Evolutionary conservation across 2,113 vertebrate species (phyloP), one percentile per base, ranked within the genome.

Genomic region (Aegotheles bennettii): DNA sequence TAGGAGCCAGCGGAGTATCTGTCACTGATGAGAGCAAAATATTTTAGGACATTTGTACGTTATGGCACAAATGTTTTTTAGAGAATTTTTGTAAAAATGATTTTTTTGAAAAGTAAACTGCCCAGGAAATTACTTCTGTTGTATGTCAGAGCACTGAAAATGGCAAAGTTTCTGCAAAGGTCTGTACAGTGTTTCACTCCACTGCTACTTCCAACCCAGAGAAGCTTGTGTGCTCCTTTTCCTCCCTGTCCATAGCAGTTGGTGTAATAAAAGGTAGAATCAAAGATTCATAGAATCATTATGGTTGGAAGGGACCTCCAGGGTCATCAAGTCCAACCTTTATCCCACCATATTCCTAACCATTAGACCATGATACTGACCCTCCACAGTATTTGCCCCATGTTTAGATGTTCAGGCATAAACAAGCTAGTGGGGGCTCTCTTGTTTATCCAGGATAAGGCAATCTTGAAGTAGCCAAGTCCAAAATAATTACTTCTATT

Each of bases 41-140:
- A 95, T 94, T 96, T 95, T 96, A 75, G 80, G 89, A 60, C 93
- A 95, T 94, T 96, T 95, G 74, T 92, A 80, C 75, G 89, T 93
- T 13, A 91, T 51, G 60, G 60, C 60, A 56, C 80, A 90, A 92
- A 65, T 31, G 16, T n/a, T 91, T 91, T 91, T 91, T 43, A 45
- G 60, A 61, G 53, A 71, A 92, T 35, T 95, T 94, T 60, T 54
- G 36, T 90, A 80, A 69, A 86, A 85, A 83, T 36, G 12, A 5
- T 70, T 43, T 82, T 82, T n/a, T 68, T 73, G 15, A 4, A 29
- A 92, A 89, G 56, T 69, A 76, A 9, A 26, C 54, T 87, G 53
- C 54, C 87, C 78, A 76, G 79, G 56, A 94, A 87, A 80, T 91
- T 56, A 40, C 59, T 87, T 48, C 50, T 59, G 23, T 73, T 8